phyloP scores from a whole-genome alignment of 2,113 vertebrate genomes.

The Synchiropus splendidus region DNA sequence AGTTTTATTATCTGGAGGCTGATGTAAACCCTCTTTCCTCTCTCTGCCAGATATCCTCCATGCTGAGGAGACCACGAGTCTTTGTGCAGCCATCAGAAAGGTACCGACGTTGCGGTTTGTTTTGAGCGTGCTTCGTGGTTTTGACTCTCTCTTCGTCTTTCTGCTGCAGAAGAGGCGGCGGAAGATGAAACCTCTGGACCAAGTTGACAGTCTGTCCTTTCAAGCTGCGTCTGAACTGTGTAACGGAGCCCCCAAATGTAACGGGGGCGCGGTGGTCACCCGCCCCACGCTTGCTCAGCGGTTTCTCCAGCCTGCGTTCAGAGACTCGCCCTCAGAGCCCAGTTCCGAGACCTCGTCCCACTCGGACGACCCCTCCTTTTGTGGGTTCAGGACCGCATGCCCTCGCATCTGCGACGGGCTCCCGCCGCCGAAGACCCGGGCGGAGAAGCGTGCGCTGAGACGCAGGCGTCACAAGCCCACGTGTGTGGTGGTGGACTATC shows the following conservation, averaged over 20 bases:
- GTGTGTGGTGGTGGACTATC: constrained; percentile 71
- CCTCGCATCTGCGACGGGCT: constrained; percentile 79
- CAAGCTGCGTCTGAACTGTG: constrained; percentile 58
- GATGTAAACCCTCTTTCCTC: not conserved
- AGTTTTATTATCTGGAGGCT: not conserved
- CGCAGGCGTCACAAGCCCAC: constrained; percentile 74
- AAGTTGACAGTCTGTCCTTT: constrained; percentile 72
- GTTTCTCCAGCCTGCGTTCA: constrained; percentile 69
- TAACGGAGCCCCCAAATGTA: constrained; percentile 72
- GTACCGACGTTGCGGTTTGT: constrained; percentile 53
- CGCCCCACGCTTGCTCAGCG: constrained; percentile 62
- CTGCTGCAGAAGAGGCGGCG: constrained; percentile 75
- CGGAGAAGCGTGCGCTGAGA: constrained; percentile 80
- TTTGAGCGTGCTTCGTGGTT: not conserved
- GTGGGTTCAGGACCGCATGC: constrained; percentile 81
- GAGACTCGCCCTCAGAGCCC: constrained; percentile 80
- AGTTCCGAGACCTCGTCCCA: constrained; percentile 89
- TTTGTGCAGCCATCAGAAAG: constrained; percentile 81
- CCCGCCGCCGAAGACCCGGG: constrained; percentile 72
- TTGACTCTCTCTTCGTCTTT: constrained; percentile 11
- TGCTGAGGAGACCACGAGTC: constrained; percentile 77
- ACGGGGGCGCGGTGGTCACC: constrained; percentile 64
- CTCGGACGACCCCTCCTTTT: constrained; percentile 92
- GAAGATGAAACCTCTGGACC: constrained; percentile 73
- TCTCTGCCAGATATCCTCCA: constrained; percentile 76